Conservation (phyloP, 2,888 invertebrate species). For the Drosophila lutescens region DNA sequence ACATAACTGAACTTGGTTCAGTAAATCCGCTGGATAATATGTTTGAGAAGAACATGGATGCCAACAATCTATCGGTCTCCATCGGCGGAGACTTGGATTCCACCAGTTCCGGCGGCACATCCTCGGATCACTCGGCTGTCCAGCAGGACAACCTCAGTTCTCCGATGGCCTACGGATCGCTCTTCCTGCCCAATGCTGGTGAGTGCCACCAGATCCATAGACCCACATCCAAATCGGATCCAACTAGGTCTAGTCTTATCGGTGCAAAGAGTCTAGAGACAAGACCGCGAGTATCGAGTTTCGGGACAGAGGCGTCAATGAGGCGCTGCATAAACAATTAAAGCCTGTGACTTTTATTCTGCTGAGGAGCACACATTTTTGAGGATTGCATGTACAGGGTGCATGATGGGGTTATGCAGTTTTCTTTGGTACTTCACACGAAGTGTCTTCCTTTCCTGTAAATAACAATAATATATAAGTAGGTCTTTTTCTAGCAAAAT, state of each 20-base stretch:
- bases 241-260: conserved; percentile 50
- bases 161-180: conserved; percentile 81
- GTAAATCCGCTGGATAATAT: conserved; percentile 65
- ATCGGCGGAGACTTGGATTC: conserved; percentile 83
- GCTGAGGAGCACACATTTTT: conserved; percentile 76
- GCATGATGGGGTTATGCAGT: conserved; percentile 17
- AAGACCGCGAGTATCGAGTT: conserved; percentile 51
- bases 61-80: conserved; percentile 80
- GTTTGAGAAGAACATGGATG: conserved; percentile 83
- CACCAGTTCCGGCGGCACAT: conserved; percentile 84
- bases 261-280: conserved; percentile 28
- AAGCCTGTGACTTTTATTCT: conserved; percentile 58
- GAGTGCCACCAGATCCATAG: conserved; percentile 35
- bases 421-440: not conserved
- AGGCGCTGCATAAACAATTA: conserved; percentile 77
- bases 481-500: too few species aligned
- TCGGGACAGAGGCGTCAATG: conserved; percentile 70
- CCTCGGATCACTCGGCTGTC: conserved; percentile 81
- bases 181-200: conserved; percentile 83
- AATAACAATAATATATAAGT: too few species aligned
- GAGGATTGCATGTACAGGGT: conserved; percentile 44
- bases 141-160: conserved; percentile 83
- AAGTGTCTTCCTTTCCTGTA: too few species aligned
- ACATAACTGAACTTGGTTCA: conserved; percentile 8
- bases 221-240: conserved; percentile 5